Conservation (phyloP, 1,140 invertebrate genomes). For the Drosophila lowei region DNA sequence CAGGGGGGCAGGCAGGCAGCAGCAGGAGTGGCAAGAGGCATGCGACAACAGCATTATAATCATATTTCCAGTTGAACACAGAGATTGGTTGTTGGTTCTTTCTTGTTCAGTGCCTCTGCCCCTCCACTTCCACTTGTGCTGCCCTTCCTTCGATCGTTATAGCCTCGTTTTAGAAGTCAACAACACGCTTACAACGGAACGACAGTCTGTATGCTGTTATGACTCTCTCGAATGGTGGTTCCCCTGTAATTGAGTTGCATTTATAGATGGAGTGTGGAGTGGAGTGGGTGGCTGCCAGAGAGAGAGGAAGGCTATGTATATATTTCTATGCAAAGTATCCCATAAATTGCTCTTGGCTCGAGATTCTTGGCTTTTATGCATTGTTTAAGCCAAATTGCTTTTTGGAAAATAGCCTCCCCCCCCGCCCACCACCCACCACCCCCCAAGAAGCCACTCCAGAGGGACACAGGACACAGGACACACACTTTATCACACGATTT, state of each 20-base stretch:
- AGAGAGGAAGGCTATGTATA: neutral
- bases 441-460: conserved; percentile 31
- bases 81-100: conserved; percentile 6
- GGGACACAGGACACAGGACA: conserved; percentile 4
- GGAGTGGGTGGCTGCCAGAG: neutral
- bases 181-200: conserved; percentile 36
- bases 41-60: conserved; percentile 22
- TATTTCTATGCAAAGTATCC: conserved; percentile 35
- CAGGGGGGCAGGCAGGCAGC: no score
- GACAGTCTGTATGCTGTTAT: conserved; percentile 23
- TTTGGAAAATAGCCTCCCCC: conserved; percentile 46
- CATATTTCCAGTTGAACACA: conserved; percentile 40
- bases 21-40: no score
- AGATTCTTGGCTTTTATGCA: conserved; percentile 52
- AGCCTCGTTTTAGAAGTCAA: conserved; percentile 48
- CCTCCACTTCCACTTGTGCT: no score
- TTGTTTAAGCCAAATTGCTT: conserved; percentile 76
- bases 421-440: neutral
- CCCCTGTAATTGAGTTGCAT: conserved; percentile 71
- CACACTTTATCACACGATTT: conserved; percentile 63
- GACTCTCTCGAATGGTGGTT: conserved; percentile 30
- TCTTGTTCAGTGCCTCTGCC: conserved; percentile 3
- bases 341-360: conserved; percentile 49
- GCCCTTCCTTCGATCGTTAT: conserved; percentile 27
- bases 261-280: neutral